Base-by-base conservation (phyloP, 1,140 invertebrate species). In the Lepeophtheirus salmonis region DNA sequence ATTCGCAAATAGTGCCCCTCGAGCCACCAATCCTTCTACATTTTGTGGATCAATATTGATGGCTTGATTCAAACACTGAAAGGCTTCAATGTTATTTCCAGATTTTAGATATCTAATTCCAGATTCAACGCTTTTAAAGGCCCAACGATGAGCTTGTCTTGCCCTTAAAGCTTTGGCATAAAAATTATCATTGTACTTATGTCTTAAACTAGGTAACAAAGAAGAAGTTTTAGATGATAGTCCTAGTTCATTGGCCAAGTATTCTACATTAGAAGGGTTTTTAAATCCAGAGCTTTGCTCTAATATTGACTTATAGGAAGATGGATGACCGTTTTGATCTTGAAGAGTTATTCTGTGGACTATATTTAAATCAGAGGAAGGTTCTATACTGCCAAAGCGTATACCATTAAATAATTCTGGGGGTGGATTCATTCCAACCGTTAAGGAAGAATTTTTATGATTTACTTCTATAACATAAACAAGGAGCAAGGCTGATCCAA, bases 31-130 rank as follows among this genome's bases (percentile, higher is more conserved):
- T 51, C 88, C 91, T 75, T 96, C 91, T 0, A 94, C 87, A 76
- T 94, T 95, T 64, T 82, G 77, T 6, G 84, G 80, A 76, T 95
- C 90, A 66, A 95, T 90, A 68, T 81, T 83, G 1, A 96, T 16
- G 2, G 23, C 55, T 16, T 89, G 89, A 72, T 94, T 95, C 0
- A 95, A 76, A 68, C 86, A 89, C 69, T 94, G 89, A 73, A 94
- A 92, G 48, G 90, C 90, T 76, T 95, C 89, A 3, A 83, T 79
- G 67, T 89, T 82, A 67, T 86, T 78, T 48, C 87, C 87, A 60
- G 81, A 79, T 73, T 94, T 95, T 73, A 94, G 94, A 75, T 88
- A 82, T 68, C 86, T 82, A 65, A 96, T 90, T 62, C 91, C 91
- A 73, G 91, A 86, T 25, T 84, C 83, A 18, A 92, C 87, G 68